Evolutionary conservation across 2,888 invertebrate species (phyloP).

Genomic region (Lycocerus yunnanus): DNA sequence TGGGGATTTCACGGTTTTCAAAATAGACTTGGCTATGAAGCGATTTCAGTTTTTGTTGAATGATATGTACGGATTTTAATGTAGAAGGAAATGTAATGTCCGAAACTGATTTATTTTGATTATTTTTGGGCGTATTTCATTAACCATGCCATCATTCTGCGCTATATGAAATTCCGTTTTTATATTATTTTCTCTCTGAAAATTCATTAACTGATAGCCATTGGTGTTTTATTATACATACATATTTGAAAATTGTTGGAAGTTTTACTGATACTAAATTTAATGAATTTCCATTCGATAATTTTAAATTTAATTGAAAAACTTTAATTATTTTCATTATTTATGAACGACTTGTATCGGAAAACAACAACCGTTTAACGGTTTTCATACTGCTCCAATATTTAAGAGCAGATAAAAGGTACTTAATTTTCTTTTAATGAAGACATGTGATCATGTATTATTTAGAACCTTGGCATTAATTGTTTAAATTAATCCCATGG

Average conservation of each 20-base stretch:
- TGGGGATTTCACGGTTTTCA: not conserved
- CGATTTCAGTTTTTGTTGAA: not conserved
- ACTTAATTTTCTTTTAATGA: not conserved
- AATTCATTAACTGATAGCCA: not conserved
- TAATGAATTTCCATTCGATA: not conserved
- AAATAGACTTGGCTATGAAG: conserved; percentile 1
- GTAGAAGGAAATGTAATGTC: not conserved
- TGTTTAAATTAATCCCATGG: not conserved
- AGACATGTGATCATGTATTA: not conserved
- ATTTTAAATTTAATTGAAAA: not conserved
- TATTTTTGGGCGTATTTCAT: not conserved
- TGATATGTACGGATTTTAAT: not conserved
- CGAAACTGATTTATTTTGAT: not conserved
- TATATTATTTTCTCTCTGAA: not conserved
- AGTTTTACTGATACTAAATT: not conserved
- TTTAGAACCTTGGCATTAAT: not conserved
- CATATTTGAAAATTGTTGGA: not conserved
- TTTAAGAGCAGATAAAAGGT: not conserved
- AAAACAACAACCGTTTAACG: not conserved
- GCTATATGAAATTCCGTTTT: not conserved
- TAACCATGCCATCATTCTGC: not conserved
- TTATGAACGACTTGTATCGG: no score
- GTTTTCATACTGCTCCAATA: not conserved
- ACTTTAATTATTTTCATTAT: no score
- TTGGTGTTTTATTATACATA: not conserved